Base-by-base conservation (phyloP, 2,113 vertebrate genomes). In the Menidia beryllina region DNA sequence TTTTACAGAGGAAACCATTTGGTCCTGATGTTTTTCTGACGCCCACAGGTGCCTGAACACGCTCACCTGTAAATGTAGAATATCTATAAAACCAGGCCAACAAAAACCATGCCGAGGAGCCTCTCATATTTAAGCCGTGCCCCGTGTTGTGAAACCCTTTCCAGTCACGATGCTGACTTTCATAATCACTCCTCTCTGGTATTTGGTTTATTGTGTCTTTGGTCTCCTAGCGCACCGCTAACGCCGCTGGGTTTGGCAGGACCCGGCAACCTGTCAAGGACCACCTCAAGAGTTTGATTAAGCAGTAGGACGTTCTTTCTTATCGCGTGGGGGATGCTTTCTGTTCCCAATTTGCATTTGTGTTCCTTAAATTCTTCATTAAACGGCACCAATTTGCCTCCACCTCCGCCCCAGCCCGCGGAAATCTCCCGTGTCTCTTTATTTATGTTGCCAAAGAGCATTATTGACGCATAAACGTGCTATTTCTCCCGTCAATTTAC, bases 401-500 rank as follows among this genome's bases (percentile, higher is more conserved):
- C 52, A 45, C 68, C 56, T 76, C 51, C 24, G 13, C 45, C 43
- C 36, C 41, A 30, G 53, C 64, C 20, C 25, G 5, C 47, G 48
- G 26, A 70, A 72, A 36, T 52, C 79, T 74, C 75, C 61, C 19
- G 66, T 52, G 76, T 50, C 62, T 65, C 45, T n/a, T 57, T 67
- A 66, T 69, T 69, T 12, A 51, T 34, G 75, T 59, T 77, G 75
- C 78, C 79, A 89, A 56, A 73, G 60, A 26, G 71, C 62, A 62
- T 79, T 74, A 83, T 83, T 77, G 82, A 90, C 70, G 45, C 83
- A 67, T 74, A 89, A 85, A 85, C 70, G 83, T 82, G 84, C 79
- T 69, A 43, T 81, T 85, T 83, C 74, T 49, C 74, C 82, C 69
- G 75, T 75, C 69, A 88, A 81, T 92, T 87, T 83, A 39, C 76